Evolutionary conservation across 2,888 invertebrate species (phyloP), one percentile per base, ranked within the genome.

Genomic region (Melipona beecheii): DNA sequence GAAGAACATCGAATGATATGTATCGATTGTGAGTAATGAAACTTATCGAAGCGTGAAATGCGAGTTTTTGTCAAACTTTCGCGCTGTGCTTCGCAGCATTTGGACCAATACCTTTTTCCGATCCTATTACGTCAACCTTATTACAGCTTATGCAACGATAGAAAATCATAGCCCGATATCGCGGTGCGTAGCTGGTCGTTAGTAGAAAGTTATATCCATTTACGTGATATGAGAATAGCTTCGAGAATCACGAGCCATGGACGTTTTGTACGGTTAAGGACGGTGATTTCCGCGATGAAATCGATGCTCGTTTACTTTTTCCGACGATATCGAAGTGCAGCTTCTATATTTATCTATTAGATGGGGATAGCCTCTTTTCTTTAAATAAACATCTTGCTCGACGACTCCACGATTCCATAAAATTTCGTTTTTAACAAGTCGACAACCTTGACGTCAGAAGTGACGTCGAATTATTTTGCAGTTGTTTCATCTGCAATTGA

Each of bases 81-180:
- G 80, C 78, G 81, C 64, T 81, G 87, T 78, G 65, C 83, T 87
- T 87, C 84, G 78, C 66, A 78, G 77, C 78, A 79, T 74, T 87
- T 80, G 70, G 60, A 17, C 73, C 76, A 64, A 68, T 80, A 78
- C 58, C 81, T 88, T 88, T 88, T 85, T 88, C 86, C 81, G 65
- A 49, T 27, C 54, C 60, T 69, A 81, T 88, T 88, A 85, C 88
- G 85, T 73, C 86, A 88, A 83, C 80, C 85, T 82, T 84, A 86
- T 88, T 88, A 85, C 86, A 76, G 75, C 81, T 88, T 88, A 86
- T 86, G 86, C 83, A 88, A 80, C 82, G 84, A 86, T 68, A 70
- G 76, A 78, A 83, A 78, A 86, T 86, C 81, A 77, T 71, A 76
- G 77, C 62, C 71, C 70, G 64, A 75, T 83, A 83, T 87, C 71